Conservation (phyloP, 2,113 vertebrate species). For the Epinephelus lanceolatus region DNA sequence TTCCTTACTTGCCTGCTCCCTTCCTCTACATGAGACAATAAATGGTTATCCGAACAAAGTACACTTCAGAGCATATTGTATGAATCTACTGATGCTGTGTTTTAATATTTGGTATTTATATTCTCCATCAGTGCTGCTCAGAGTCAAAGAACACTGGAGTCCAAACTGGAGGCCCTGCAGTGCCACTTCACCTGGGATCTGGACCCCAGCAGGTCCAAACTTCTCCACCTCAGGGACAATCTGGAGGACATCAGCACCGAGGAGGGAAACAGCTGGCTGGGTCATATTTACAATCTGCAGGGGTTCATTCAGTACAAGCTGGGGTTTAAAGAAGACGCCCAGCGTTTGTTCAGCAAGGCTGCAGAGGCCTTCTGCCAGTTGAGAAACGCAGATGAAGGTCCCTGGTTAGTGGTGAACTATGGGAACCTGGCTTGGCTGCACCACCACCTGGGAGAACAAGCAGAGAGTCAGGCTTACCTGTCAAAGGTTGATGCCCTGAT, state of each 20-base stretch:
- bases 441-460: conserved; percentile 35
- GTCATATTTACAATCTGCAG: too few species aligned
- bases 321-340: neutral
- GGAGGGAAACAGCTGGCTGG: too few species aligned
- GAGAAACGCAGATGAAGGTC: conserved; percentile 53
- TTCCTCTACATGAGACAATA: too few species aligned
- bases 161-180: conserved; percentile 50
- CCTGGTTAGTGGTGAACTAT: conserved; percentile 70
- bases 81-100: too few species aligned
- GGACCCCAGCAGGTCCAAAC: too few species aligned
- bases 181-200: conserved; percentile 12
- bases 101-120: neutral
- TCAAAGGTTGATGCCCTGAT: conserved; percentile 45
- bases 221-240: too few species aligned
- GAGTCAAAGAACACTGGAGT: neutral
- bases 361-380: neutral
- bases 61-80: too few species aligned
- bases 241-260: too few species aligned
- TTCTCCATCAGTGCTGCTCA: conserved; percentile 42
- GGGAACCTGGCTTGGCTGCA: conserved; percentile 73
- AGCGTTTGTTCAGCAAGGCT: neutral
- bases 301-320: too few species aligned
- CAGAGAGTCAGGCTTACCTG: conserved; percentile 31
- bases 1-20: too few species aligned
- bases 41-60: too few species aligned